Evolutionary conservation across 2,113 vertebrate species (phyloP).

Genomic region (Myocastor coypus): DNA sequence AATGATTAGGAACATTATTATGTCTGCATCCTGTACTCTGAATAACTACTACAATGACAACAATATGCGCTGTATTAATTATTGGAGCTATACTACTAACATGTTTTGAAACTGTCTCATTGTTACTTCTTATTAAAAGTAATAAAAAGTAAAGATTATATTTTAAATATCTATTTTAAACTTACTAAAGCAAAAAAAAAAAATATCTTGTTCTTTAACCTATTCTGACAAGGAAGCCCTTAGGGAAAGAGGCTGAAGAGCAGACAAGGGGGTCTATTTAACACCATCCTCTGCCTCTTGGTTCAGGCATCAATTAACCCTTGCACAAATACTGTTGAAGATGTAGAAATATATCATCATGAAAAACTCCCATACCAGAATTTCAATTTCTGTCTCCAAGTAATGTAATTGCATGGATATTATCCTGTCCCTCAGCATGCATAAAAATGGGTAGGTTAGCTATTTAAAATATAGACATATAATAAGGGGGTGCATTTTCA

Average conservation of each 20-base stretch:
- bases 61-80: no score
- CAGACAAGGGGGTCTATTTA: not conserved
- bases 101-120: no score
- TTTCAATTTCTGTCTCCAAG: not conserved
- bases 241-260: not conserved
- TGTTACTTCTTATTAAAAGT: not conserved
- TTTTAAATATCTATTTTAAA: not conserved
- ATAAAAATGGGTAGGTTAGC: not conserved
- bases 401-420: not conserved
- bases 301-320: not conserved
- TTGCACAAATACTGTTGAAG: not conserved
- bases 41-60: no score
- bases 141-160: no score
- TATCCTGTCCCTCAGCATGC: not conserved
- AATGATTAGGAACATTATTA: no score
- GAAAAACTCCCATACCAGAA: not conserved
- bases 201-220: not conserved
- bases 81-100: no score
- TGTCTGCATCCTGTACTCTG: no score
- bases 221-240: not conserved
- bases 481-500: slow-evolving; percentile 74
- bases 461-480: slow-evolving; percentile 64
- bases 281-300: not conserved
- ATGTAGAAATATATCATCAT: not conserved
- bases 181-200: not conserved